Evolutionary conservation across 2,113 vertebrate genomes (phyloP), one percentile per base, ranked within the genome.

Genomic region (Oryzias celebensis): DNA sequence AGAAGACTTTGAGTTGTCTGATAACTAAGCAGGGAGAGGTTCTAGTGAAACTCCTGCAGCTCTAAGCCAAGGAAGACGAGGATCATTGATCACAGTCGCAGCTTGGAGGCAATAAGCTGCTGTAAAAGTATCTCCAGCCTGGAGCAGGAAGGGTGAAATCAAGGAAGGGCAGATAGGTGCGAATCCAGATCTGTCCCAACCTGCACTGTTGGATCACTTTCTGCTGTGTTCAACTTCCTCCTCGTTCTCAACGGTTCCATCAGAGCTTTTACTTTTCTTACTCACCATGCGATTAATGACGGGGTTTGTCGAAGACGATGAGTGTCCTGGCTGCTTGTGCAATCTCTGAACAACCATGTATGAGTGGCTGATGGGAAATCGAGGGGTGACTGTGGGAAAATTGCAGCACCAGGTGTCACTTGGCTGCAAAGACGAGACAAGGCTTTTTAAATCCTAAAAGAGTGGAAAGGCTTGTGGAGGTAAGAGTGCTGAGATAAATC

Each of bases 171-270:
- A 82, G 61, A 82, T 80, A 88, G 85, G 83, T 89, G 88, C 90
- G 85, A 82, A 57, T 80, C 31, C 55, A 52, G 87, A 90, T 91
- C 79, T 93, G 92, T 82, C 84, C 75, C 65, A 83, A 92, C 91
- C 80, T 93, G 92, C 84, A 86, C 14, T 83, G 61, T 80, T 80
- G 71, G 70, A 88, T 90, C 78, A 83, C 46, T 78, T 70, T 87
- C 54, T 53, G 52, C 81, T 76, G 81, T 61, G 60, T 62, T 84
- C 76, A 77, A 65, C 64, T 83, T 88, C 74, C 78, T 84, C 85
- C 82, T 81, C 76, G 82, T 89, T 91, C 74, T 82, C 71, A 49
- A 36, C 36, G 36, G 31, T 36, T 36, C 12, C 36, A 36, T 36
- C 68, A 65, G 45, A 1, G 44, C 66, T 81, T 45, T 62, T 64